Base-by-base conservation (phyloP, 2,797 vertebrate genomes). In the Lophius americanus region DNA sequence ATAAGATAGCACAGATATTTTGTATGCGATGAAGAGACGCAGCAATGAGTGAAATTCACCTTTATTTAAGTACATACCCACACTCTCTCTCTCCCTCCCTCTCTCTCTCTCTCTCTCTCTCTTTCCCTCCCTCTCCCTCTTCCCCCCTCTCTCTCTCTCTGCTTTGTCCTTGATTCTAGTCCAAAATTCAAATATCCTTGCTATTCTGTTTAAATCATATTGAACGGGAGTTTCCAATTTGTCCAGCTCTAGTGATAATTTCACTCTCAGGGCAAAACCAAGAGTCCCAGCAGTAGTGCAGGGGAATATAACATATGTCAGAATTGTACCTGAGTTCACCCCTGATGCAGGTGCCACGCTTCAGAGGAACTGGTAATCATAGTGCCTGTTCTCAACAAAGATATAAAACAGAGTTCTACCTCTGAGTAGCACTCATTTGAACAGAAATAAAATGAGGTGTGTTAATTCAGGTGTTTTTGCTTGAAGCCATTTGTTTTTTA, bases 381-480 rank as follows among this genome's bases (percentile, higher is more conserved):
- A 69, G 79, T 36, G 38, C 67, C 60, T 60, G 56, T 52, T 75
- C 68, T 55, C 67, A 68, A 77, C 32, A 49, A 79, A 68, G 64
- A 79, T 73, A 75, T 83, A 82, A 68, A 70, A 83, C 81, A 66
- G 58, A 46, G 65, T 70, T 66, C 43, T 70, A n/a, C 39, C 44
- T 35, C 32, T 48, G 44, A 56, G 56, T 59, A 62, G 49, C 63
- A 51, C 63, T 70, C 79, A 64, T 82, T 76, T 77, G 52, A 85
- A 69, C 42, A 63, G 77, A 73, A 61, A 50, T 35, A 70, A 62
- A 33, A 54, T 7, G 39, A 68, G 67, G 49, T 49, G 60, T 83
- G 79, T 84, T 81, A 83, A 85, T 80, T 87, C 85, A 89, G 85
- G 88, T 91, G 85, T 76, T 76, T 78, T 81, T 64, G 74, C 56